These are phyloP conservation scores for Odontomyia ornata DNA, from an alignment of 2,888 invertebrate species.

Conservation along the genomic window DNA sequence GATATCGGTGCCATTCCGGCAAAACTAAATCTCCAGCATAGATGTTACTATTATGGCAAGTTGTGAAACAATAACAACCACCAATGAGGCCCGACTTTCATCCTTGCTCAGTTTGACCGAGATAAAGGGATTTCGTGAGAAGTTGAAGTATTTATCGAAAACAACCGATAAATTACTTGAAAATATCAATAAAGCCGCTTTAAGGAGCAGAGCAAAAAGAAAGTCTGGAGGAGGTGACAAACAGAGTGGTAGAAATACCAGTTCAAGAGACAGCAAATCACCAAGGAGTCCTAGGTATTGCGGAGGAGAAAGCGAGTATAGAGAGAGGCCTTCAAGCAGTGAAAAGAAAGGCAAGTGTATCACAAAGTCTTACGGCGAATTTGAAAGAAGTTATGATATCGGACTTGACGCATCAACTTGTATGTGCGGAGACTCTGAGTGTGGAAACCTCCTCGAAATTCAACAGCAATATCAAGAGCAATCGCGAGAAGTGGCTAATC, in stretches of 20 bases:
- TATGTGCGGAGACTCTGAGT: too few species aligned
- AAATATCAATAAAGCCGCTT: background rate
- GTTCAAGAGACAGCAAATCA: background rate
- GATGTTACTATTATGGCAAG: background rate
- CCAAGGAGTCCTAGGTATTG: too few species aligned
- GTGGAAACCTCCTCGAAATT: too few species aligned
- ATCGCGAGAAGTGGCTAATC: too few species aligned
- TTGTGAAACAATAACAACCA: background rate
- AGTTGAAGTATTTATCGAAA: slow-evolving; percentile 1
- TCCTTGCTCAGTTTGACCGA: background rate
- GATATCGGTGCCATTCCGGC: background rate
- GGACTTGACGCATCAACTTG: too few species aligned
- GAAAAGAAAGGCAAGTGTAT: background rate
- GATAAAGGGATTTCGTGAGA: background rate
- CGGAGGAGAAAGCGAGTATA: too few species aligned
- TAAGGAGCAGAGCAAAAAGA: background rate
- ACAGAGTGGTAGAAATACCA: background rate
- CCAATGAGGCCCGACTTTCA: background rate
- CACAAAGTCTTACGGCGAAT: too few species aligned
- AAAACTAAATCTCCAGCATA: too few species aligned
- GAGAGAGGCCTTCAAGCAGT: too few species aligned
- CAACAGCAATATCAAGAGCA: too few species aligned
- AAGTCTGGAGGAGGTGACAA: background rate
- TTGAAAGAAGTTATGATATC: too few species aligned
- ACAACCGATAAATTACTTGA: background rate